Base-by-base conservation (phyloP, 2,797 vertebrate species). In the Amazonetta brasiliensis region DNA sequence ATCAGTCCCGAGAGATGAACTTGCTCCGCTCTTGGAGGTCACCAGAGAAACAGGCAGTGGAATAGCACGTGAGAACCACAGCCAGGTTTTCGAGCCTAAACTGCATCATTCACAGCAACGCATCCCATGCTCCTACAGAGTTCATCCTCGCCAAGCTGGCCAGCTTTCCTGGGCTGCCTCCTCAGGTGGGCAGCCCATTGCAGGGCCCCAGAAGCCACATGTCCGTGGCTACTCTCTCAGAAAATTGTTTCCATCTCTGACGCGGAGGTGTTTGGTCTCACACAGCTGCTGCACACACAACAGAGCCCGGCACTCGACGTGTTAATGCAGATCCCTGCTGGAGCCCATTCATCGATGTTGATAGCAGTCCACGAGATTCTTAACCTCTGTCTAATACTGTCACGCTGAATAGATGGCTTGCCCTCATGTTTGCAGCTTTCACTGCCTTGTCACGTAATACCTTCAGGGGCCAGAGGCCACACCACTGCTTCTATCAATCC, bases 401-500 rank as follows among this genome's bases (percentile, higher is more conserved):
- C 95, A 95, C 0, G 7, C 80, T 80, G 72, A 95, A 95, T 95
- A 83, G 86, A 96, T 80, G 88, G 52, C 4, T 82, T 19, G 86
- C 75, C 91, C 95, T 80, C 5, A 1, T 90, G 90, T 79, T 82
- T 90, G 90, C 91, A 90, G 91, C 95, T 96, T 95, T 95, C 95
- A 89, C 68, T 96, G 96, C 91, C 84, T 94, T 94, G 94, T 95
- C 95, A 96, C 81, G 39, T 85, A 93, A 89, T 95, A 80, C 94
- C 95, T 96, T 50, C 64, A 31, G 95, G 96, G 96, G 95, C 88
- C 95, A 97, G 94, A 95, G 95, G 95, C 90, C 95, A 90, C 88
- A 88, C 31, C 95, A 80, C 86, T 39, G 91, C 91, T 92, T 60
- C 95, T 64, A 94, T 97, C 95, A 96, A 85, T 95, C 91, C 95